Evolutionary conservation across 2,888 invertebrate genomes (phyloP), one percentile per base, ranked within the genome.

Genomic region (Tortricodes alternella): DNA sequence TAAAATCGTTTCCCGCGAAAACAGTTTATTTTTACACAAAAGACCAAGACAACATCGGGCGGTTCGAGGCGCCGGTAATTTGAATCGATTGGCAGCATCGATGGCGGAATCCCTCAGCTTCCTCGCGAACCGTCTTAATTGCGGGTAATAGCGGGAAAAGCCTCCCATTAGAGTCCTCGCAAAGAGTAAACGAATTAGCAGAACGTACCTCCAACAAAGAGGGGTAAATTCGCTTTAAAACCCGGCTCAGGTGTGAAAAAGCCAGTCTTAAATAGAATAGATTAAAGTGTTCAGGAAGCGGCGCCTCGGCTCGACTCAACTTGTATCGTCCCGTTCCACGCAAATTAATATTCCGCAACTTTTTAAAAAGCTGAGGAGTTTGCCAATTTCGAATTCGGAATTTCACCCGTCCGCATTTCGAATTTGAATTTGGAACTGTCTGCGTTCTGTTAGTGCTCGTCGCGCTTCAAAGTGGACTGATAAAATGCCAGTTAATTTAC

Each of bases 171-270:
- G 80, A 71, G 74, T 73, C 72, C 70, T 71, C 67, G 80, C 80
- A 77, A 83, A 85, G 86, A 85, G 83, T 86, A 88, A 89, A 86
- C 85, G 85, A 86, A 88, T 88, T 87, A 88, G 83, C 84, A 81
- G 85, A 81, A 78, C 82, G 84, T 78, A 76, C 73, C 73, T 74
- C 71, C 74, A 76, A 76, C 78, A 73, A 74, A 78, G 80, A 77
- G 74, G 77, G 82, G 80, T 80, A 84, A 87, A 87, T 86, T 85
- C 78, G 72, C 81, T 87, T 83, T 78, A 83, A 85, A 85, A 79
- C 70, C 70, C 67, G 74, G 80, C 77, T 77, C 85, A 85, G 86
- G 87, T 88, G 88, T 77, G 79, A 83, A 82, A 82, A 81, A 80
- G 78, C 75, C 74, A 76, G 78, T 77, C 76, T 80, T 82, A 83